phyloP scores from a whole-genome alignment of 2,888 invertebrate species.

The Agrypnus murinus region DNA sequence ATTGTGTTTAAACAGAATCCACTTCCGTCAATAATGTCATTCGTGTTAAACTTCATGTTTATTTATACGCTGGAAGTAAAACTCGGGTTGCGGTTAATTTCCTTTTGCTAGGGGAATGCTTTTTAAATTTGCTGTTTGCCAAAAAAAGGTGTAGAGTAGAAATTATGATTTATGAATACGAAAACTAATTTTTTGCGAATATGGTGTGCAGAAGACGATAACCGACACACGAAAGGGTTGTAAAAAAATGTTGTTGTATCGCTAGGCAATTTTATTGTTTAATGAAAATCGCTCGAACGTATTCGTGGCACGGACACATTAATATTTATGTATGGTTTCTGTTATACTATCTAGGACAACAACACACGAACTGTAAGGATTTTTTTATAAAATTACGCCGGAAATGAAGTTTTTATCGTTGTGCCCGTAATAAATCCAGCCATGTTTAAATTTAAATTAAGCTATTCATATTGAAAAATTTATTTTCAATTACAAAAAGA shows the following conservation, averaged over 20 bases:
- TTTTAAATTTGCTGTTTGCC: slow-evolving; percentile 17
- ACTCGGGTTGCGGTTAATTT: slow-evolving; percentile 19
- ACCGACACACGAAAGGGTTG: slow-evolving; percentile 24
- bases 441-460: too few relatives aligned
- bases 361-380: slow-evolving; percentile 20
- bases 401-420: slow-evolving; percentile 12
- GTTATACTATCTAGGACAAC: slow-evolving; percentile 22
- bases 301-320: slow-evolving; percentile 30
- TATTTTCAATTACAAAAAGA: too few relatives aligned
- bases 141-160: slow-evolving; percentile 5
- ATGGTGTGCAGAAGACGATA: slow-evolving; percentile 8
- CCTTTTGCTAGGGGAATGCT: slow-evolving; percentile 11
- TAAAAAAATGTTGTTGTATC: slow-evolving; percentile 12
- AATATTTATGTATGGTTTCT: slow-evolving; percentile 28
- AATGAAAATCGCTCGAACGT: slow-evolving; percentile 30
- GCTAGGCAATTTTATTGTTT: slow-evolving; percentile 22
- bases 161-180: slow-evolving; percentile 24
- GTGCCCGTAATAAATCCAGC: too few relatives aligned
- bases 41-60: not conserved
- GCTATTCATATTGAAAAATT: too few relatives aligned
- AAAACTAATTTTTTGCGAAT: slow-evolving; percentile 19
- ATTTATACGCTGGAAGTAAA: slow-evolving; percentile 7
- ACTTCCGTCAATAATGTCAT: not conserved
- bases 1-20: slow-evolving; percentile 1
- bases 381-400: slow-evolving; percentile 25